Evolutionary conservation across 1,140 invertebrate genomes (phyloP), one percentile per base, ranked within the genome.

Genomic region (Trachymyrmex cornetzi): DNA sequence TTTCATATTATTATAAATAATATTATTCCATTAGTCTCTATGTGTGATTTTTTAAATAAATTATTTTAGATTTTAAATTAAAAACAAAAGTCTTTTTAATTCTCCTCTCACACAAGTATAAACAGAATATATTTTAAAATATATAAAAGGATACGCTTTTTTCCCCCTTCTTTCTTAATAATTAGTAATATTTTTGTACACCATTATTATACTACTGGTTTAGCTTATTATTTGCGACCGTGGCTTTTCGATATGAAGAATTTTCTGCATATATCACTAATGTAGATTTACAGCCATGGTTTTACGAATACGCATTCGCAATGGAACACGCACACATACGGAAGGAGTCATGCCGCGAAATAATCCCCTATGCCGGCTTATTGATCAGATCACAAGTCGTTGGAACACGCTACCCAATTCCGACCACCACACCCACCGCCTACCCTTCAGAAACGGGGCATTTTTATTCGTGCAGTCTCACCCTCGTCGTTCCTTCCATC

Each of bases 371-470:
- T 94, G 93, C 92, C 93, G 91, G 93, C 93, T 95, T 95, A 94
- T 95, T 94, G 93, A 94, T 95, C 93, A 94, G 93, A 95, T 94
- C 92, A 94, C 91, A 93, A 94, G 92, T 94, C 93, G 93, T 92
- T 92, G 91, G 92, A 92, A 93, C 90, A 94, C 90, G 91, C 91
- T 93, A 92, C 93, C 93, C 93, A 93, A 92, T 91, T 91, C 92
- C 81, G 86, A 89, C 90, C 77, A 85, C 80, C 89, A 84, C 84
- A 85, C 90, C 74, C 74, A 84, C 80, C 59, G 53, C 55, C 64
- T 67, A 80, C 90, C 90, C 90, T 87, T 90, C 90, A 93, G 93
- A 89, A 94, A 93, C 92, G 92, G 89, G 93, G 92, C 93, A 94
- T 94, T 95, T 95, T 95, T 95, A 94, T 95, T 95, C 94, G 94